phyloP scores from a whole-genome alignment of 1,140 invertebrate species.

The Drosophila carrolli region DNA sequence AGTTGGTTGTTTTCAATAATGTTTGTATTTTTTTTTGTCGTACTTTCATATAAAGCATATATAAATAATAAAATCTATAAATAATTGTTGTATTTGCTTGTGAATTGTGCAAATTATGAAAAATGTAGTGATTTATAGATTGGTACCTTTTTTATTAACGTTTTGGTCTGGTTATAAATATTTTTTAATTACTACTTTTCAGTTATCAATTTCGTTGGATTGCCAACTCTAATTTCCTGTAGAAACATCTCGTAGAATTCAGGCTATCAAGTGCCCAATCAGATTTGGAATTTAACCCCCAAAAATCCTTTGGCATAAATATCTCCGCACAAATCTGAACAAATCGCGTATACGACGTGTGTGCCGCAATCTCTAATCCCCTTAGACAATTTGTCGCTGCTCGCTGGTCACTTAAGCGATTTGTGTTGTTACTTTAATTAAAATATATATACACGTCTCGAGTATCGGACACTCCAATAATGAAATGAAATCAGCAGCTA shows the following conservation, averaged over 20 bases:
- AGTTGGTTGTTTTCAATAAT: neutral
- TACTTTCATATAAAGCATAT: too few relatives aligned
- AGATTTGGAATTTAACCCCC: slow-evolving; percentile 13
- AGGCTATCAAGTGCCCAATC: slow-evolving; percentile 10
- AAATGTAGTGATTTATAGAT: too few relatives aligned
- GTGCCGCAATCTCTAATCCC: slow-evolving; percentile 25
- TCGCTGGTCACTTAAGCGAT: slow-evolving; percentile 45
- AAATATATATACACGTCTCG: slow-evolving; percentile 37
- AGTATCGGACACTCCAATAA: slow-evolving; percentile 46
- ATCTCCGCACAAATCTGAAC: neutral
- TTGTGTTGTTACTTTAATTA: slow-evolving; percentile 62
- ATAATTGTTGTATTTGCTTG: too few relatives aligned
- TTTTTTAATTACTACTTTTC: neutral
- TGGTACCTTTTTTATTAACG: neutral
- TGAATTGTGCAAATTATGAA: too few relatives aligned
- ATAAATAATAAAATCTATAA: too few relatives aligned
- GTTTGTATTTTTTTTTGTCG: too few relatives aligned
- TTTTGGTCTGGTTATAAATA: neutral
- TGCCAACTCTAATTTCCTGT: slow-evolving; percentile 20
- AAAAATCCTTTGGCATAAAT: neutral
- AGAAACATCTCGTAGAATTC: slow-evolving; percentile 30
- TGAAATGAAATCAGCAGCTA: slow-evolving; percentile 78
- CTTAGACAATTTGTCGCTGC: slow-evolving; percentile 46
- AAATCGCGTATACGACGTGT: slow-evolving; percentile 43
- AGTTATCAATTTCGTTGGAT: slow-evolving; percentile 16